Evolutionary conservation across 1,140 invertebrate species (phyloP).

Genomic region (Ceratina australensis): DNA sequence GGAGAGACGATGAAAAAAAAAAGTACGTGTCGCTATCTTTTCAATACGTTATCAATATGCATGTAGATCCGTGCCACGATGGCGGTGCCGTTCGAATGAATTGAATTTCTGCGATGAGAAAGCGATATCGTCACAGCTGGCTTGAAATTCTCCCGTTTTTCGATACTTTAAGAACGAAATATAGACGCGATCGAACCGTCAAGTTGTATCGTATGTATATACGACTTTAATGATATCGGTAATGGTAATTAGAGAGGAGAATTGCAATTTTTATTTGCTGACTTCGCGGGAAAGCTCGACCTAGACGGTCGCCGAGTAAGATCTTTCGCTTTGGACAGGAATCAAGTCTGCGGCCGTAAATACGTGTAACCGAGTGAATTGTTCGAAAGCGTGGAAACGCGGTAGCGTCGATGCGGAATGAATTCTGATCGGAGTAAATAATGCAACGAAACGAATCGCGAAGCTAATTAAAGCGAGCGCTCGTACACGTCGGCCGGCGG

Average conservation of each 20-base stretch:
- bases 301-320: not conserved
- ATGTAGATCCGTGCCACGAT: not conserved
- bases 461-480: too few relatives aligned
- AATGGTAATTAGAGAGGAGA: not conserved
- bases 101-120: not conserved
- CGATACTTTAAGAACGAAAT: not conserved
- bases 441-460: too few relatives aligned
- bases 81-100: not conserved
- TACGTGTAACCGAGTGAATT: too few relatives aligned
- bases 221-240: not conserved
- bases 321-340: not conserved
- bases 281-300: not conserved
- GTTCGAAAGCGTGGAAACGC: too few relatives aligned
- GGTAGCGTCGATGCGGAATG: too few relatives aligned
- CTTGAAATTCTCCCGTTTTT: not conserved
- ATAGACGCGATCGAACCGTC: too few relatives aligned
- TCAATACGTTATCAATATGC: constrained; percentile 7
- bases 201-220: not conserved
- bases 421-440: too few relatives aligned
- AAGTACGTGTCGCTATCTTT: not conserved
- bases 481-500: too few relatives aligned
- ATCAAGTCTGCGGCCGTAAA: too few relatives aligned
- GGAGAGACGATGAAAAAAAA: too few relatives aligned
- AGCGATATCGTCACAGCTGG: not conserved
- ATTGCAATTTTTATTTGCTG: not conserved